Conservation (phyloP, 2,797 vertebrate genomes). For the Catamblyrhynchus diadema region DNA sequence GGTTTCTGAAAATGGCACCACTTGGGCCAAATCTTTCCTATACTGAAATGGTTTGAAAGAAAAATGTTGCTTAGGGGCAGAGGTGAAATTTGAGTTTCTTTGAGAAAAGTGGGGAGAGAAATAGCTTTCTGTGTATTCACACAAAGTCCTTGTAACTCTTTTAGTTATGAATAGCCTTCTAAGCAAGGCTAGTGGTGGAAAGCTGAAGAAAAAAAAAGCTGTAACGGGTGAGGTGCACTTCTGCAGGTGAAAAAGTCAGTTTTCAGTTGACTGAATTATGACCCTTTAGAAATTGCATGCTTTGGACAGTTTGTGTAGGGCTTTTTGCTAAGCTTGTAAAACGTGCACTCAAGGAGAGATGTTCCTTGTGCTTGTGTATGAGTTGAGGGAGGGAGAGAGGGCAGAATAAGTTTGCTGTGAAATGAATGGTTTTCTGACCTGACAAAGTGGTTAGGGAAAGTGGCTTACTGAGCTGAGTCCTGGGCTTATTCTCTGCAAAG, state of each 20-base stretch:
- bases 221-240: not conserved
- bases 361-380: not conserved
- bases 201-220: not conserved
- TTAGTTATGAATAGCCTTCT: not conserved
- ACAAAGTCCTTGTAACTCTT: not conserved
- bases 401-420: not conserved
- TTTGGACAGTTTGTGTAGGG: not conserved
- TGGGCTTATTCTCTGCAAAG: not conserved
- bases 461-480: not conserved
- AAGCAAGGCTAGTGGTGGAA: not conserved
- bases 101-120: not conserved
- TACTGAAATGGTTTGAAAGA: not conserved
- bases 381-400: not conserved
- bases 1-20: not conserved
- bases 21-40: not conserved
- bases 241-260: slow-evolving; percentile 17
- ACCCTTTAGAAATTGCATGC: not conserved
- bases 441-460: not conserved
- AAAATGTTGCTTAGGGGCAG: not conserved
- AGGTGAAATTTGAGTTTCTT: not conserved
- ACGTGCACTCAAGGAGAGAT: not conserved
- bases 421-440: not conserved
- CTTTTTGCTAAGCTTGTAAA: slow-evolving; percentile 40
- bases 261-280: slow-evolving; percentile 45
- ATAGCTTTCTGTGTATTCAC: not conserved